Evolutionary conservation across 2,888 invertebrate species (phyloP), one percentile per base, ranked within the genome.

Genomic region (Smittia sp.): DNA sequence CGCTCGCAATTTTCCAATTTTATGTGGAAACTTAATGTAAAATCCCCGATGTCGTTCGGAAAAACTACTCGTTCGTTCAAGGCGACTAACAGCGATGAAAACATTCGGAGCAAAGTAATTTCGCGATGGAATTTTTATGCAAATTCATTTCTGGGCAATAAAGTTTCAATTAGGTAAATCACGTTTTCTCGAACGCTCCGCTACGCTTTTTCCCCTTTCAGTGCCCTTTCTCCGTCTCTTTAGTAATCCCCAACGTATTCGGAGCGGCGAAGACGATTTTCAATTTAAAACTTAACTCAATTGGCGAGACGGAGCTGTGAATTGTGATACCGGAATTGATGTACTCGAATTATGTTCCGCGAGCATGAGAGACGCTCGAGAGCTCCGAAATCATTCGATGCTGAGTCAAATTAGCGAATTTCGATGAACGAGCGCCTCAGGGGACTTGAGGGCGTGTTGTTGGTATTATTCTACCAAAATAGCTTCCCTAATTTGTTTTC

Each of bases 211-310:
- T 46, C 52, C 52, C 18, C 18, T 46, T 46, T 15, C 52, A 32
- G 9, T 32, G 32, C 32, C 52, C 52, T 46, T 46, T 18, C 18
- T 3, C 2, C 2, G n/a, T 46, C 52, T 15, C 18, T 15, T 58
- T 58, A 15, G 58, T 20, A 58, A 46, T 15, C 46, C 46, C 46
- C 46, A n/a, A n/a, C 46, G n/a, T 11, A 13, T 6, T 11, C 46
- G n/a, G 46, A 46, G 46, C 20, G 22, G 22, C 25, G 39, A 68
- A 68, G 68, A 41, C 25, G n/a, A 54, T 41, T 70, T 70, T 39
- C 70, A 70, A 70, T 70, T 70, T 70, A 70, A 70, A 68, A 70
- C 46, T 70, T 70, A 70, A 70, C 54, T 70, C 70, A 70, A 70
- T 70, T 70, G 70, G 46, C 22, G n/a, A 13, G 46, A 52, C 15